Evolutionary conservation across 1,140 invertebrate genomes (phyloP), one percentile per base, ranked within the genome.

Genomic region (Stratiolaelaps scimitus): DNA sequence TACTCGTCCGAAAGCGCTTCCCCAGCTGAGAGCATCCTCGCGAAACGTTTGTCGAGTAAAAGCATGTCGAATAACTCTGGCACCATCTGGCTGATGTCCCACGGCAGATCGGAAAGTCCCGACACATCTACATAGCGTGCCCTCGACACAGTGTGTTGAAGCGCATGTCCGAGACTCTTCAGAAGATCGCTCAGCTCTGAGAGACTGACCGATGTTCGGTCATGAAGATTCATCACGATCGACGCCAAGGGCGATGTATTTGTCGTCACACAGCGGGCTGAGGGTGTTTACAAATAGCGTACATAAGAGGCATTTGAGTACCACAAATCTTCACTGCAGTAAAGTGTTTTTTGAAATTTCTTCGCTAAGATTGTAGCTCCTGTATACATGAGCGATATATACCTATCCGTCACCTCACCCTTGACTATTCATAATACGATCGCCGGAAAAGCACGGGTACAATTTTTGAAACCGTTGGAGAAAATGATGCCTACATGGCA

Each of bases 51-150:
- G 26, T 60, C 53, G 15, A 60, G 34, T 34, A 60, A 34, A 10
- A 60, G 53, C 53, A 60, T 60, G 20, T 60, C 53, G 53, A 60
- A 60, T 15, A 94, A 86, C 71, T 88, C 79, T 0, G 84, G 82
- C 47, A 84, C 84, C 0, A 92, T 82, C 72, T 85, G 83, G 0
- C 85, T 82, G 13, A 86, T 85, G 76, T 95, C 92, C 88, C 88
- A 92, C 77, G 95, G 91, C 0, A 94, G 81, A 73, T 89, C 90
- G 0, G 83, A 85, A 1, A 88, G 75, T 1, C 89, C 89, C 7
- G 87, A 81, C 0, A 92, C 80, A 75, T 92, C 87, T n/a, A 82
- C 79, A 72, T 89, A 91, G 2, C 84, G 83, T 0, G 84, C 83
- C 73, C 81, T 83, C 1, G 86, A 86, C 30, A 95, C 74, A 67